Conservation (phyloP, 1,140 invertebrate species). For the Telenomus remus region DNA sequence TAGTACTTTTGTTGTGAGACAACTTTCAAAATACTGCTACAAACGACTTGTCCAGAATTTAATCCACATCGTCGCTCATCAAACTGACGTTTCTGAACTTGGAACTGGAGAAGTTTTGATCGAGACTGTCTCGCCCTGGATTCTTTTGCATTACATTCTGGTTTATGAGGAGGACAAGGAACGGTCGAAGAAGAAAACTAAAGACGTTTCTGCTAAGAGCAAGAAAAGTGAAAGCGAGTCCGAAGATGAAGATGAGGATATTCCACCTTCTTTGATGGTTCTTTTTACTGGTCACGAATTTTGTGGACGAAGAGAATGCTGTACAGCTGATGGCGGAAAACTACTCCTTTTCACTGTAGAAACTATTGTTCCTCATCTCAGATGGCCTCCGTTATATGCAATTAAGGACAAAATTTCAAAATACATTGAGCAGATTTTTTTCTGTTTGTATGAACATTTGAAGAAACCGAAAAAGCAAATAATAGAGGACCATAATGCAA, state of each 20-base stretch:
- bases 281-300: constrained; percentile 91
- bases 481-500: constrained; percentile 86
- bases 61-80: constrained; percentile 83
- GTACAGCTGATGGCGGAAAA: constrained; percentile 84
- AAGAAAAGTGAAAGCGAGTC: constrained; percentile 67
- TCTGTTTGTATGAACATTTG: constrained; percentile 91
- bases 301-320: constrained; percentile 85
- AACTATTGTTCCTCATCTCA: constrained; percentile 80
- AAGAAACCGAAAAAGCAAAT: constrained; percentile 79
- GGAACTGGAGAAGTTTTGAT: constrained; percentile 80
- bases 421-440: constrained; percentile 91
- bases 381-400: constrained; percentile 75
- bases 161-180: constrained; percentile 77
- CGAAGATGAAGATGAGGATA: constrained; percentile 77
- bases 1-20: constrained; percentile 75
- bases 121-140: constrained; percentile 86
- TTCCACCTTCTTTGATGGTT: constrained; percentile 86
- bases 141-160: constrained; percentile 86
- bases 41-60: constrained; percentile 84
- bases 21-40: constrained; percentile 76
- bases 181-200: constrained; percentile 69
- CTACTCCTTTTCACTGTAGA: constrained; percentile 87
- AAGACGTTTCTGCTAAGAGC: constrained; percentile 57
- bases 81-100: constrained; percentile 80
- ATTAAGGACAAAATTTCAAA: constrained; percentile 80